Evolutionary conservation across 2,113 vertebrate genomes (phyloP), one percentile per base, ranked within the genome.

Genomic region (Sylvietta virens): DNA sequence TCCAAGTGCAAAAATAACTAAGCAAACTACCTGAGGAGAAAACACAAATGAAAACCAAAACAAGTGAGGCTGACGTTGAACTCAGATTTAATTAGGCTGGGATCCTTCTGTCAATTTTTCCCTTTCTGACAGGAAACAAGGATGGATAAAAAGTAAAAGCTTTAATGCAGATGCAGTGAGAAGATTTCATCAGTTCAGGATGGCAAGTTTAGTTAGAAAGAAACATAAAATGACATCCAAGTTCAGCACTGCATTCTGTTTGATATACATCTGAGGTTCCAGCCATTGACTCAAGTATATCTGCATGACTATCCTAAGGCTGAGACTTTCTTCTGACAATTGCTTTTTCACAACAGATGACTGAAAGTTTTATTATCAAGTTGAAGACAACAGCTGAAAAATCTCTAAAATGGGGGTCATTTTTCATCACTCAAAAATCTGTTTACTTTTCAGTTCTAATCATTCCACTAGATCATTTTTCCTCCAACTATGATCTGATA

Each of bases 71-170:
- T 23, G 39, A 58, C 40, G 65, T 48, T 40, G n/a, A 70, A 79
- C 37, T 67, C 0, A 0, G 39, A 62, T 30, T 58, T 7, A 44
- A 18, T 19, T 33, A 76, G 22, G 7, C 12, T n/a, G 24, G 7
- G 37, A 64, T 51, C 39, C 44, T 87, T 50, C 47, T 51, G 39
- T 42, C 17, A 18, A 3, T 35, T 82, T 76, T 51, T 9, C 5
- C 14, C 13, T 37, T 73, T 56, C 48, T 79, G 50, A 88, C 20
- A 84, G 23, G 21, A 78, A 86, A 84, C 8, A 27, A 2, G 2
- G 27, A 28, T 2, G 19, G 37, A 31, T 47, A 44, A 74, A 74
- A 81, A 64, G 11, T 4, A 24, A 81, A 79, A 62, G 8, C 18
- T 69, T 45, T 15, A 20, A 84, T 40, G 48, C n/a, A 89, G 31